Evolutionary conservation across 2,888 invertebrate species (phyloP).

Genomic region (Mythimna vitellina): DNA sequence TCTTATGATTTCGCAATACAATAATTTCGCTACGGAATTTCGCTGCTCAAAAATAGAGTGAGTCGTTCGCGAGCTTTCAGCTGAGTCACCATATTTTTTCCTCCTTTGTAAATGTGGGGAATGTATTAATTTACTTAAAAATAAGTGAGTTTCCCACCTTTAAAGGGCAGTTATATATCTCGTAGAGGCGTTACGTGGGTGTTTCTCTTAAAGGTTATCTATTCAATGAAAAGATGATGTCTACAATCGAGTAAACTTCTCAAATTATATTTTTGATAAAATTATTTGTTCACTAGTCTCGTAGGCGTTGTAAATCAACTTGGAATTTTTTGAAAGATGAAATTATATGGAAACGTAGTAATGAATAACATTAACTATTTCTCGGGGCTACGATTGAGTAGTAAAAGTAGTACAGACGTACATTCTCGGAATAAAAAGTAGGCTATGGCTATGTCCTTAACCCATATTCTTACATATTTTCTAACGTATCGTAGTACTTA

Average conservation of each 20-base stretch:
- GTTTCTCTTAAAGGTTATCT: constrained; percentile 37
- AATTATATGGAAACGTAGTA: constrained; percentile 15
- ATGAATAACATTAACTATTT: constrained; percentile 35
- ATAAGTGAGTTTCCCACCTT: constrained; percentile 57
- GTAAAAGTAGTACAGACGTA: constrained; percentile 28
- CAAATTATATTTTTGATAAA: neutral
- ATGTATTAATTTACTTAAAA: constrained; percentile 41
- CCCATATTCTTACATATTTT: constrained; percentile 38
- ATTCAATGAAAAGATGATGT: neutral
- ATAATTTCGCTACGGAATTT: constrained; percentile 22
- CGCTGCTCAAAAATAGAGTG: constrained; percentile 4
- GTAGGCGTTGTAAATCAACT: neutral
- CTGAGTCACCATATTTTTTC: constrained; percentile 13
- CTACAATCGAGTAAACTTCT: neutral
- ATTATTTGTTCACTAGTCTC: neutral
- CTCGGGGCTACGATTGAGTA: constrained; percentile 21
- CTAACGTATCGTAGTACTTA: constrained; percentile 2
- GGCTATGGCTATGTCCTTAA: constrained; percentile 41
- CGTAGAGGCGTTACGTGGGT: constrained; percentile 51
- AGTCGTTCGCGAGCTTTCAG: constrained; percentile 27
- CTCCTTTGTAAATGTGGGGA: constrained; percentile 14
- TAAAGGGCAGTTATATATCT: constrained; percentile 64
- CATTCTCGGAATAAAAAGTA: constrained; percentile 41
- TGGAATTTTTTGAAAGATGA: constrained; percentile 19
- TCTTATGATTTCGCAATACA: constrained; percentile 21